A percentile compares a stretch with the other conserved stretches of the same genome.
Evolutionary conservation across 2,888 invertebrate genomes (phyloP).

Genomic region (Pammene aurita): DNA sequence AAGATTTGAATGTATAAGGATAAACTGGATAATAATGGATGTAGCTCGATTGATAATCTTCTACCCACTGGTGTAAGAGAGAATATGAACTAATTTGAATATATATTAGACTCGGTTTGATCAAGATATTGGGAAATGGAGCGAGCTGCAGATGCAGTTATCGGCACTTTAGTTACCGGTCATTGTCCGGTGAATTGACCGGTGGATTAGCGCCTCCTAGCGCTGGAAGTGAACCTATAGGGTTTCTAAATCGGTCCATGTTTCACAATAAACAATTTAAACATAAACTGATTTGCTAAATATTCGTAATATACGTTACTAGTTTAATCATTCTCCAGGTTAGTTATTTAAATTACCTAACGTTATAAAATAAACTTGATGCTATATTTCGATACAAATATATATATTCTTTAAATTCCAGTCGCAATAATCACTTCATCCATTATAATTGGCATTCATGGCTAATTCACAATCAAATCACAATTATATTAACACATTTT

Average conservation of each 20-base stretch:
- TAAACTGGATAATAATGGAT: not conserved
- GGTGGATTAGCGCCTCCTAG: conserved; percentile 46
- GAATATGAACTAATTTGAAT: conserved; percentile 28
- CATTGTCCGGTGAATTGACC: conserved; percentile 46
- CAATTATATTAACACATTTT: not conserved
- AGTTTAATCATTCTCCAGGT: too few relatives aligned
- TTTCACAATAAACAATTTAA: conserved; percentile 44
- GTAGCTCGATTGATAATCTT: not conserved
- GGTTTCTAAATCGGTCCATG: conserved; percentile 58
- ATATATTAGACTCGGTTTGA: conserved; percentile 18
- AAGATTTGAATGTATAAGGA: not conserved
- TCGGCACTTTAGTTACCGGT: conserved; percentile 41
- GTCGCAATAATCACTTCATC: not conserved
- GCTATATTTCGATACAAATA: too few relatives aligned
- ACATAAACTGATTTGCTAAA: not conserved
- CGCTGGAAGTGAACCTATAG: conserved; percentile 44
- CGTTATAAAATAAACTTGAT: too few relatives aligned
- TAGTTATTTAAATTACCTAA: too few relatives aligned
- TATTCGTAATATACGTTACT: not conserved
- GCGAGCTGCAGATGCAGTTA: conserved; percentile 35
- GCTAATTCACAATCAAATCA: conserved; percentile 1
- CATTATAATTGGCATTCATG: conserved; percentile 26
- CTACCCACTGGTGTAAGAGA: not conserved
- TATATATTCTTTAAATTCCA: too few relatives aligned
- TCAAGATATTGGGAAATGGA: conserved; percentile 33